These are phyloP conservation scores for Cotesia congregata DNA, from an alignment of 2,888 invertebrate species.

Conservation along the genomic window DNA sequence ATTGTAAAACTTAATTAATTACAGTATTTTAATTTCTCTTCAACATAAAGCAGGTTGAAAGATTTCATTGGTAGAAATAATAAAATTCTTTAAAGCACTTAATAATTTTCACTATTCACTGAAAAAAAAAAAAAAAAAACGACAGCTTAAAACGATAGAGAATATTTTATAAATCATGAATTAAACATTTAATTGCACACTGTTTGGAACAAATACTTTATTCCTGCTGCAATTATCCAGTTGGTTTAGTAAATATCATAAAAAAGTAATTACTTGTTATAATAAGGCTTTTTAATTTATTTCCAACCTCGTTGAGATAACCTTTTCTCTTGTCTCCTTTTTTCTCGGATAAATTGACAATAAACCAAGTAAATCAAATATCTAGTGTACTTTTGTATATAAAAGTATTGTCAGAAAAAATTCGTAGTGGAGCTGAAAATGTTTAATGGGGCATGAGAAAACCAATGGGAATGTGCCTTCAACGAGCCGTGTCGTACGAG, in stretches of 20 bases:
- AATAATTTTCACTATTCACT: neutral
- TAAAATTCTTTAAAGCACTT: neutral
- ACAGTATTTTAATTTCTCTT: too few species aligned
- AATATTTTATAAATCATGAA: neutral
- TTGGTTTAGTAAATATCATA: neutral
- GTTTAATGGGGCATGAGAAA: slow-evolving; percentile 46
- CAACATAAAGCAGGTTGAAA: neutral
- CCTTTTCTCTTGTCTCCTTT: slow-evolving; percentile 30
- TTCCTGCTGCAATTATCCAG: slow-evolving; percentile 40
- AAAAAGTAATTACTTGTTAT: slow-evolving; percentile 26
- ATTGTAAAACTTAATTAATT: too few species aligned
- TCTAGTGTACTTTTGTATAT: neutral
- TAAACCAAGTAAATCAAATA: neutral
- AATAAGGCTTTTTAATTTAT: slow-evolving; percentile 42
- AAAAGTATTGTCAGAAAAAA: slow-evolving; percentile 16
- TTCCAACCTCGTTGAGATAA: slow-evolving; percentile 38
- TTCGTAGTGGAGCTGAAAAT: slow-evolving; percentile 25
- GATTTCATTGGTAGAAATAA: neutral
- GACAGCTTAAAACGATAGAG: slow-evolving; percentile 22
- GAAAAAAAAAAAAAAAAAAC: slow-evolving; percentile 17
- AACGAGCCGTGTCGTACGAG: slow-evolving; percentile 46
- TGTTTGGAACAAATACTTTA: neutral
- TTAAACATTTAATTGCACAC: neutral
- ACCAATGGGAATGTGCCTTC: slow-evolving; percentile 39
- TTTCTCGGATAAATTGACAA: neutral